Evolutionary conservation across 2,888 invertebrate species (phyloP), one percentile per base, ranked within the genome.

Genomic region (Buathra laborator): DNA sequence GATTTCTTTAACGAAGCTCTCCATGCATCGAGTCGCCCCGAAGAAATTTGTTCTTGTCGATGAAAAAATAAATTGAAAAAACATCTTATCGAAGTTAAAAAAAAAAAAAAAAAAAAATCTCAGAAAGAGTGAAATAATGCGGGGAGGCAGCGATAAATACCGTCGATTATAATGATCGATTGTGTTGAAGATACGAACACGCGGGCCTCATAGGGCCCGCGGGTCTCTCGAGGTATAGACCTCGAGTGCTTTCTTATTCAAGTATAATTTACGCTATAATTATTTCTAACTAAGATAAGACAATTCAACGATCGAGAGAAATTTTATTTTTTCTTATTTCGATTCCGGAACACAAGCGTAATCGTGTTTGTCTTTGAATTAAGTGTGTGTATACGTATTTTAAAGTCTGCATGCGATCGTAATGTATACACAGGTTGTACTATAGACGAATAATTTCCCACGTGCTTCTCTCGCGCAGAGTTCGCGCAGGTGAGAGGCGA

Each of bases 401-500:
- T 44, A 29, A 64, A 44, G 16, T n/a, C 51, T 19, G 24, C 19
- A 72, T 44, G 72, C 44, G 9, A 9, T 37, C 37, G 14, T 29
- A 14, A 14, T 32, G 14, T 12, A 29, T 9, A 59, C 3, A 29
- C 19, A 74, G 64, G 62, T 56, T 72, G 56, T 56, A 46, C 48
- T 56, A 32, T 37, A 53, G 67, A 24, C 56, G 74, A 37, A 74
- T 78, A 64, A 87, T 84, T 86, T 87, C 84, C 84, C 87, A 86
- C 87, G 86, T 86, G 86, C 77, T 83, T 81, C 79, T 79, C 74
- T 44, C 75, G 75, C 71, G 37, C 64, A 53, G 79, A 59, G 84
- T 86, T 85, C 81, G 82, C 67, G 79, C 87, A 87, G 87, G 87
- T 87, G 87, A 86, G 86, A 86, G 86, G 84, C 81, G 80, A 82